phyloP scores from a whole-genome alignment of 1,140 invertebrate genomes.

The Bursaphelenchus mucronatus region DNA sequence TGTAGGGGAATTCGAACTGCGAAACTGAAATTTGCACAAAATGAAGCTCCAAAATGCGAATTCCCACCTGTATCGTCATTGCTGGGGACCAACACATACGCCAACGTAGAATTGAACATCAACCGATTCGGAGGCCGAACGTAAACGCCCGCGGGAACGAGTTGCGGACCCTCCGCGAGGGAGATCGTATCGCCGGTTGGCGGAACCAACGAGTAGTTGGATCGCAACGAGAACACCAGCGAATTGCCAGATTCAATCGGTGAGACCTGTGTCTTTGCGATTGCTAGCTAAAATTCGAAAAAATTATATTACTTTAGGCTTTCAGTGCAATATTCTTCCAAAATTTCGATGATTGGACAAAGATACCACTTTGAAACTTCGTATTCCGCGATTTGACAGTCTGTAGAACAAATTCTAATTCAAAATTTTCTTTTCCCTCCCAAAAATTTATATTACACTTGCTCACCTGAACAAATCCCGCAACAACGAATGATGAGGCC shows the following conservation, averaged over 20 bases:
- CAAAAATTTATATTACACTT: conserved; percentile 8
- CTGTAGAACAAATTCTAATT: too few relatives aligned
- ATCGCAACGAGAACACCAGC: too few relatives aligned
- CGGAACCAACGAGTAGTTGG: too few relatives aligned
- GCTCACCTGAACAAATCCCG: conserved; percentile 36
- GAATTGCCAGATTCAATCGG: too few relatives aligned
- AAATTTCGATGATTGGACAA: neutral
- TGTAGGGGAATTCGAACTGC: neutral
- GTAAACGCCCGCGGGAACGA: neutral
- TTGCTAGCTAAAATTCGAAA: too few relatives aligned
- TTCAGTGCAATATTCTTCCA: neutral
- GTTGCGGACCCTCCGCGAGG: neutral
- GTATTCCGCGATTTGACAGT: too few relatives aligned
- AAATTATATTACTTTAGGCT: neutral
- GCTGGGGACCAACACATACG: neutral
- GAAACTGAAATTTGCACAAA: too few relatives aligned
- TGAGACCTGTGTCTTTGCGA: too few relatives aligned
- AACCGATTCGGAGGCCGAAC: neutral
- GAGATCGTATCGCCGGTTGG: neutral
- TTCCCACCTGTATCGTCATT: neutral
- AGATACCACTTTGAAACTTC: neutral
- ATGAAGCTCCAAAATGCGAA: too few relatives aligned
- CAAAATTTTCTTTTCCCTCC: neutral
- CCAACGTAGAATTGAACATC: neutral
- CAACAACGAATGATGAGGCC: conserved; percentile 39